Conservation (phyloP, 2,888 invertebrate species). For the Hartigia nigra region DNA sequence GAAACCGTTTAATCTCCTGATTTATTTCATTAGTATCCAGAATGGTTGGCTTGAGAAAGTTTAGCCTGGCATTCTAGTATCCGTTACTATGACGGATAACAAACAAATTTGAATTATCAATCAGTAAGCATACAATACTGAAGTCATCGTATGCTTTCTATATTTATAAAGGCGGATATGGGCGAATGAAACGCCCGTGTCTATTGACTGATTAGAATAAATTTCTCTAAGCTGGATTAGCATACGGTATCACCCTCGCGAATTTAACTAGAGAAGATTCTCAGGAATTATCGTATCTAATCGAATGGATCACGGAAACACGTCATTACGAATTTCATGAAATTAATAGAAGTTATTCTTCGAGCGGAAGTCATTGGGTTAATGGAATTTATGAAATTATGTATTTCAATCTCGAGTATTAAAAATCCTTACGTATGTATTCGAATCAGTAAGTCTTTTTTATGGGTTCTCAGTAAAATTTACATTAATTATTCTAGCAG, state of each 20-base stretch:
- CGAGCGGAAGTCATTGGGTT: background rate
- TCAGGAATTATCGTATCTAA: background rate
- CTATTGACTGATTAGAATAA: background rate
- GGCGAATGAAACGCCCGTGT: background rate
- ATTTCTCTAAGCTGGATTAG: slow-evolving; percentile 28
- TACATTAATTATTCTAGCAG: background rate
- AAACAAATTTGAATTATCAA: background rate
- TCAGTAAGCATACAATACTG: background rate
- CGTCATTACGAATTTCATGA: background rate
- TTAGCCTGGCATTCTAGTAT: background rate
- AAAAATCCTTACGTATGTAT: background rate
- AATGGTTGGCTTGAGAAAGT: background rate
- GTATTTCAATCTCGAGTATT: background rate
- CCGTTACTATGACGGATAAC: background rate
- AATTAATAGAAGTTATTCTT: background rate
- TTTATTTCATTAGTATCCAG: background rate
- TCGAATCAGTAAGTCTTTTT: background rate
- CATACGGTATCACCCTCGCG: slow-evolving; percentile 16
- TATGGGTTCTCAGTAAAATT: background rate
- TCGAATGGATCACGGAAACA: background rate
- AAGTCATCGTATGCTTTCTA: slow-evolving; percentile 6
- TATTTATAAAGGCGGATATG: background rate
- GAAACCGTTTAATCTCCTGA: background rate
- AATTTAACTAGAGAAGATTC: background rate
- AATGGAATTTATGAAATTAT: background rate